Evolutionary conservation across 1,140 invertebrate genomes (phyloP).

Genomic region (Ruditapes philippinarum): DNA sequence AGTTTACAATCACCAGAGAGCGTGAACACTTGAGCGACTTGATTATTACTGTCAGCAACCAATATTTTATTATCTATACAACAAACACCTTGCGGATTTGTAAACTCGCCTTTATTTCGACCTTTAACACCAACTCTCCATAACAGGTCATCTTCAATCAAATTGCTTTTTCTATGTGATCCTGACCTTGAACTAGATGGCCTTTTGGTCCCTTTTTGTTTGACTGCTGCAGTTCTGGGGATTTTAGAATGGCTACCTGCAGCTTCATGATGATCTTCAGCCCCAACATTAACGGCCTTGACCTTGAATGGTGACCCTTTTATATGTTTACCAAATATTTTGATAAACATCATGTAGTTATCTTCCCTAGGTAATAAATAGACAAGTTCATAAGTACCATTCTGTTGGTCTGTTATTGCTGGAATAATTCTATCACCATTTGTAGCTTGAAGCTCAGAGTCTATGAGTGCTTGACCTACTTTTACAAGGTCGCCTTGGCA

Average conservation of each 20-base stretch:
- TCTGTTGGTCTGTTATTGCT: constrained; percentile 86
- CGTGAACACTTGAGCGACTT: constrained; percentile 88
- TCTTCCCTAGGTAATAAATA: constrained; percentile 86
- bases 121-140: constrained; percentile 87
- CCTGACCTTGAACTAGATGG: constrained; percentile 86
- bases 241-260: constrained; percentile 76
- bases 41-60: constrained; percentile 89
- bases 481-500: constrained; percentile 85
- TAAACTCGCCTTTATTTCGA: constrained; percentile 88
- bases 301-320: constrained; percentile 88
- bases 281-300: constrained; percentile 74
- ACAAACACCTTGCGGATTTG: constrained; percentile 89
- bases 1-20: constrained; percentile 84
- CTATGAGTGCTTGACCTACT: constrained; percentile 79
- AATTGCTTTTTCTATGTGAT: constrained; percentile 86
- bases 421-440: constrained; percentile 78
- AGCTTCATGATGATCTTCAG: constrained; percentile 73
- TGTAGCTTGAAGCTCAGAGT: constrained; percentile 76
- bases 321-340: constrained; percentile 87
- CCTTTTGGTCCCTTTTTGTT: constrained; percentile 85
- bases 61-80: constrained; percentile 86
- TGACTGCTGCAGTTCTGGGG: constrained; percentile 81
- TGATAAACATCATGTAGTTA: constrained; percentile 86
- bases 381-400: constrained; percentile 87
- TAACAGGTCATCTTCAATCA: constrained; percentile 87